phyloP scores from a whole-genome alignment of 53 echinoderm and acorn worm genomes.

The Echinometra lucunter region DNA sequence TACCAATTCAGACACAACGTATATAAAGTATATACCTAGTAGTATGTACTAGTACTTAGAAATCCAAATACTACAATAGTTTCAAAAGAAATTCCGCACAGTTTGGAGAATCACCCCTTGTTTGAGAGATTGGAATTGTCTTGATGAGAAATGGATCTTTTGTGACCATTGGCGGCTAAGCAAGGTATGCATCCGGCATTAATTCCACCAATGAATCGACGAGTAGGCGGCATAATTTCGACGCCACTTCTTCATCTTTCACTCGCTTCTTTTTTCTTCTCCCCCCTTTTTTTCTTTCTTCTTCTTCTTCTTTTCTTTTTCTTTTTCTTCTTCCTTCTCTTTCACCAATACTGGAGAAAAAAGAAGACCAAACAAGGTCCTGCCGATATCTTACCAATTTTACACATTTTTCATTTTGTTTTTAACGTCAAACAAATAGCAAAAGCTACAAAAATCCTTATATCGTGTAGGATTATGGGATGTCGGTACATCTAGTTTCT shows the following conservation, averaged over 20 bases:
- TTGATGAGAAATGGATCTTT: conserved; percentile 58
- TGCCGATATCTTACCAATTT: background rate
- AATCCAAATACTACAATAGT: background rate
- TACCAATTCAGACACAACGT: too few relatives aligned
- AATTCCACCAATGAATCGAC: conserved; percentile 66
- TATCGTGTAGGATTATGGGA: too few relatives aligned
- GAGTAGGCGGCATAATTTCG: background rate
- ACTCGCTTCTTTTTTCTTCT: too few relatives aligned
- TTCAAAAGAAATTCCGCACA: background rate
- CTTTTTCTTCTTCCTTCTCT: too few relatives aligned
- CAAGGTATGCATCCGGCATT: conserved; percentile 60
- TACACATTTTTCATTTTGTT: background rate
- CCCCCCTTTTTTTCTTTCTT: too few relatives aligned
- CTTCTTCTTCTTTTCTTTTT: too few relatives aligned
- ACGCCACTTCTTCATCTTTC: conserved; percentile 37
- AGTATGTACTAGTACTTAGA: background rate
- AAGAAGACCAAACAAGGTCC: background rate
- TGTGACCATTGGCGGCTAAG: conserved; percentile 71
- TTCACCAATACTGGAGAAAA: background rate
- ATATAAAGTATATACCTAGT: background rate
- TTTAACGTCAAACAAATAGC: background rate
- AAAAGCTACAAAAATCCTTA: background rate
- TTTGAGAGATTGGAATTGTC: conserved; percentile 45
- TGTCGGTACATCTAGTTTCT: too few relatives aligned
- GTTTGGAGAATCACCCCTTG: background rate